phyloP scores from a whole-genome alignment of 2,888 invertebrate species.

The Xanthia icteritia region DNA sequence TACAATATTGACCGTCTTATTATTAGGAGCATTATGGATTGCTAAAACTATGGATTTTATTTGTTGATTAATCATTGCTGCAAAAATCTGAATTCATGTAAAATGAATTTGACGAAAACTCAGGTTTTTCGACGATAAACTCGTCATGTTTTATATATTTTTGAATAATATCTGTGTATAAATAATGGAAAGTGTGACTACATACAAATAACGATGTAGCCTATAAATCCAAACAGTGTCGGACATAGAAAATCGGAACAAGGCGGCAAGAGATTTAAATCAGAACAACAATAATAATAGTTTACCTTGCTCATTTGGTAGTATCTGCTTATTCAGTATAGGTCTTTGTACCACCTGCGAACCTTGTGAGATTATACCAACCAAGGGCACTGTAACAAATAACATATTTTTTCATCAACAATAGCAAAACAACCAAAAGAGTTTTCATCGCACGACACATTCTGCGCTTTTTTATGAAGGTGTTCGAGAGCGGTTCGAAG shows the following conservation, averaged over 20 bases:
- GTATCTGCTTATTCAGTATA: slow-evolving; percentile 86
- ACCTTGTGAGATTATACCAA: slow-evolving; percentile 87
- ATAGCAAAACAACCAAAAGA: neutral
- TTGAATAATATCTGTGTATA: neutral
- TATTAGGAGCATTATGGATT: neutral
- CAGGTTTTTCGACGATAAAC: neutral
- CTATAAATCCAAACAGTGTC: neutral
- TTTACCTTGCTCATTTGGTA: slow-evolving; percentile 87
- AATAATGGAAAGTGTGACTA: neutral
- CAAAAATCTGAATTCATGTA: too few relatives aligned
- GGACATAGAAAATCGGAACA: slow-evolving; percentile 20
- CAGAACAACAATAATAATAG: slow-evolving; percentile 29
- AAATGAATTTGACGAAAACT: neutral
- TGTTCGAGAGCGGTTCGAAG: neutral
- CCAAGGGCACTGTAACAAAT: slow-evolving; percentile 82
- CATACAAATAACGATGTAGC: neutral
- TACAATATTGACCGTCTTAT: too few relatives aligned
- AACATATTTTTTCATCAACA: slow-evolving; percentile 14
- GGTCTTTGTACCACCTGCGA: slow-evolving; percentile 89
- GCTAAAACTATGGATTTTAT: neutral
- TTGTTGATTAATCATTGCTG: neutral
- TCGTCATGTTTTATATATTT: neutral
- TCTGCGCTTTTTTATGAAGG: neutral
- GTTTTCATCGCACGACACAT: neutral
- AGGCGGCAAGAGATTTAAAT: slow-evolving; percentile 22